phyloP scores from a whole-genome alignment of 2,888 invertebrate species.

The Gymnoscelis rufifasciata region DNA sequence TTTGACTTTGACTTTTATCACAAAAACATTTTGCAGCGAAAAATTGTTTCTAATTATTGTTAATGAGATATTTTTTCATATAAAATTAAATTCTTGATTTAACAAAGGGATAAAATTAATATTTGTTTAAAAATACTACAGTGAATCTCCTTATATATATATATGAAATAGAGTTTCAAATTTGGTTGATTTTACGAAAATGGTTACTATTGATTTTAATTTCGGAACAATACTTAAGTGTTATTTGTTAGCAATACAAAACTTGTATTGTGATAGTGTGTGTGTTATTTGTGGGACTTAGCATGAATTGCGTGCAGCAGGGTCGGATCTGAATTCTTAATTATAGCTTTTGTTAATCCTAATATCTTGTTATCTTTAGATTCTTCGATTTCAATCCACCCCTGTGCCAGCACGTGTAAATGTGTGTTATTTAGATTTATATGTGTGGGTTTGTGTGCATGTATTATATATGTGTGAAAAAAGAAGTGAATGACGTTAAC shows the following conservation, averaged over 20 bases:
- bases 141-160: too few relatives aligned
- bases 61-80: too few relatives aligned
- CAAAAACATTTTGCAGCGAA: too few relatives aligned
- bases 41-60: too few relatives aligned
- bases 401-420: slow-evolving; percentile 14
- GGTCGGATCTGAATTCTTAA: slow-evolving; percentile 6
- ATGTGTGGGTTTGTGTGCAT: slow-evolving; percentile 46
- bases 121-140: too few relatives aligned
- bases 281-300: slow-evolving; percentile 4
- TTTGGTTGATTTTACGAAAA: too few relatives aligned
- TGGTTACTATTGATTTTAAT: neutral
- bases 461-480: slow-evolving; percentile 51
- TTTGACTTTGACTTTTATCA: too few relatives aligned
- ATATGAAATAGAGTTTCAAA: too few relatives aligned
- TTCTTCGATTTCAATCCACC: slow-evolving; percentile 8
- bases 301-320: slow-evolving; percentile 11
- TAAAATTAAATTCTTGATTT: too few relatives aligned
- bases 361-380: too few relatives aligned
- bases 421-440: slow-evolving; percentile 28
- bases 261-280: neutral
- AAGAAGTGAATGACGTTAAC: slow-evolving; percentile 74
- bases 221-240: neutral
- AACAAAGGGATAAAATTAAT: too few relatives aligned
- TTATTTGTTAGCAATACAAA: slow-evolving; percentile 3
- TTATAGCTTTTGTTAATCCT: too few relatives aligned